These are phyloP conservation scores for Heliconius ismenius DNA, from an alignment of 2,888 invertebrate genomes.

Conservation along the genomic window DNA sequence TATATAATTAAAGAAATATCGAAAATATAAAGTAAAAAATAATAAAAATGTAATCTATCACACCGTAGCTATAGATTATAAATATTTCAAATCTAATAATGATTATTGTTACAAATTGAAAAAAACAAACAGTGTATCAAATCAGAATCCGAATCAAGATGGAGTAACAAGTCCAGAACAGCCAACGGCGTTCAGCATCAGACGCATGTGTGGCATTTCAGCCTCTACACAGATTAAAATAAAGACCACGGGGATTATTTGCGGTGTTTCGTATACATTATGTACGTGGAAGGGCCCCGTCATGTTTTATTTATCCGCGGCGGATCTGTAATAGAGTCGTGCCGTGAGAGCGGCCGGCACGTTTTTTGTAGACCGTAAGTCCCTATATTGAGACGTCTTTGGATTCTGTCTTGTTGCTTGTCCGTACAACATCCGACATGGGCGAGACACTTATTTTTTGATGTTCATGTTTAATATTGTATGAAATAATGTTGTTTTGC, in stretches of 20 bases:
- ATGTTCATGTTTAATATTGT: slow-evolving; percentile 56
- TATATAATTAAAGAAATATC: slow-evolving; percentile 10
- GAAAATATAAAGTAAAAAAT: not conserved
- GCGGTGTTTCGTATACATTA: slow-evolving; percentile 48
- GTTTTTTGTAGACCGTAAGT: slow-evolving; percentile 76
- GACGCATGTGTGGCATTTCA: slow-evolving; percentile 30
- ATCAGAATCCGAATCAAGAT: slow-evolving; percentile 75
- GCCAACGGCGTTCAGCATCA: slow-evolving; percentile 26
- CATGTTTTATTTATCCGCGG: slow-evolving; percentile 82
- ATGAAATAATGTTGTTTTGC: slow-evolving; percentile 20
- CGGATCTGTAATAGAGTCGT: slow-evolving; percentile 80
- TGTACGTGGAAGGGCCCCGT: slow-evolving; percentile 78
- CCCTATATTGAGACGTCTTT: slow-evolving; percentile 78
- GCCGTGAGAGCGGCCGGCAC: slow-evolving; percentile 76
- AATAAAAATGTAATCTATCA: slow-evolving; percentile 23
- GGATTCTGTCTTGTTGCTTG: slow-evolving; percentile 80
- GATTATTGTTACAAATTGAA: slow-evolving; percentile 41
- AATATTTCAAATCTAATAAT: slow-evolving; percentile 40
- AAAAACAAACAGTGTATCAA: slow-evolving; percentile 60
- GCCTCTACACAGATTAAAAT: slow-evolving; percentile 41
- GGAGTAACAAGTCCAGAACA: slow-evolving; percentile 68
- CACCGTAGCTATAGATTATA: slow-evolving; percentile 32
- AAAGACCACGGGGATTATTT: slow-evolving; percentile 42
- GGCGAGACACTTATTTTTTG: slow-evolving; percentile 71
- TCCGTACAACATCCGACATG: slow-evolving; percentile 73